Base-by-base conservation (phyloP, 2,888 invertebrate species). In the Leucophora obtusa region DNA sequence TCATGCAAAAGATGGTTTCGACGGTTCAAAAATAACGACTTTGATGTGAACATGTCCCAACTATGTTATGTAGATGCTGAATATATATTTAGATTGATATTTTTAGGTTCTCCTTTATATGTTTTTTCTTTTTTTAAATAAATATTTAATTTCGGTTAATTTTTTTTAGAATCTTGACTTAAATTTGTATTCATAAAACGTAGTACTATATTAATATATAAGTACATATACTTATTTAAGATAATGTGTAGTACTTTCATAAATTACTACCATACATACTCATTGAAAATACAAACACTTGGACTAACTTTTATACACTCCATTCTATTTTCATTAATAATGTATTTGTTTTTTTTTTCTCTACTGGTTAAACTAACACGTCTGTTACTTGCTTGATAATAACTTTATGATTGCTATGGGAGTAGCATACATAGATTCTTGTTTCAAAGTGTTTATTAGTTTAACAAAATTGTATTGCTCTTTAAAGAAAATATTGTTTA, bases 331-430 rank as follows among this genome's bases (percentile, higher is more conserved):
- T 38, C 14, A 38, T 38, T 38, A 28, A 28, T 28, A 28, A 28
- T 28, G 28, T 4, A 28, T 28, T 6, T 28, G 28, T 3, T 28
- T 28, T 28, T 38, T 11, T 38, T 58, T 58, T 15, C 33, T 17
- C 15, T 33, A n/a, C 33, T 58, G n/a, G 56, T 33, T 33, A 58
- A 58, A 15, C 33, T 58, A n/a, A 15, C 28, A 58, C 15, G 56
- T 58, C 33, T 28, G 33, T 33, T 33, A 53, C 53, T 18, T 38
- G 38, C n/a, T 43, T 35, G 66, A 66, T 66, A 66, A 66, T 66
- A 66, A 66, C 21, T 66, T 66, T 66, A 66, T 66, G 66, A 66
- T 66, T 66, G 66, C 66, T 66, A 54, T 43, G 54, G 66, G 66
- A 66, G 24, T 38, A 56, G 54, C 43, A 56, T 54, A 28, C 4